These are phyloP conservation scores for Nasonia vitripennis DNA, from an alignment of 1,140 invertebrate species.

Conservation along the genomic window DNA sequence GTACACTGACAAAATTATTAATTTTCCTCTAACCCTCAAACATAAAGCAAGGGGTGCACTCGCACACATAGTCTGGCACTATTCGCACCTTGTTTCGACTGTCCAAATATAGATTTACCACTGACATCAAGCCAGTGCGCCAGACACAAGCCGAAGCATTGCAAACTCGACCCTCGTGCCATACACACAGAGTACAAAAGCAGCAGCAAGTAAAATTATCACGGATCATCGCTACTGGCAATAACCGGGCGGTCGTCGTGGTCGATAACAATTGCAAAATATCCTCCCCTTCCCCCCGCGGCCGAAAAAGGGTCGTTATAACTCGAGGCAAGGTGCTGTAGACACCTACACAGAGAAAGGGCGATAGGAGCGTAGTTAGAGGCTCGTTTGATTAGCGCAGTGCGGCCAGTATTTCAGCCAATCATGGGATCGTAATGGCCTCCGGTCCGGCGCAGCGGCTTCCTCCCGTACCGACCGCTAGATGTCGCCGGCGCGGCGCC, in stretches of 20 bases:
- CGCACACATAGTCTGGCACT: conserved; percentile 29
- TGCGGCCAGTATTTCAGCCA: conserved; percentile 67
- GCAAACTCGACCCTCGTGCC: background rate
- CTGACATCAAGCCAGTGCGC: conserved; percentile 51
- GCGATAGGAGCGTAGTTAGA: conserved; percentile 61
- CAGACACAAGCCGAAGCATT: background rate
- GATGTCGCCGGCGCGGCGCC: conserved; percentile 64
- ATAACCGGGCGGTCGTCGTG: background rate
- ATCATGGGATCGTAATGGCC: conserved; percentile 74
- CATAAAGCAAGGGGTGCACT: background rate
- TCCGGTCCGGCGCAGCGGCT: conserved; percentile 58
- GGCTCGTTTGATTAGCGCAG: conserved; percentile 71
- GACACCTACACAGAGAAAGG: background rate
- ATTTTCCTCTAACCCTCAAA: too few relatives aligned
- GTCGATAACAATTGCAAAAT: conserved; percentile 10
- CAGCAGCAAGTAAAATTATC: background rate
- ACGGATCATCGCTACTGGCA: background rate
- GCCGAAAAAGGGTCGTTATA: background rate
- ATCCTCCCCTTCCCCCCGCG: background rate
- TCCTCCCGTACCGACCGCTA: conserved; percentile 56
- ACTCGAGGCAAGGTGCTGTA: background rate
- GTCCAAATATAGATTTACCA: conserved; percentile 72
- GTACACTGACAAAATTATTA: too few relatives aligned
- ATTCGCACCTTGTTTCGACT: conserved; percentile 61
- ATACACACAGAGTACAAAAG: background rate